Evolutionary conservation across 2,888 invertebrate species (phyloP).

Genomic region (Fragum whitleyi): DNA sequence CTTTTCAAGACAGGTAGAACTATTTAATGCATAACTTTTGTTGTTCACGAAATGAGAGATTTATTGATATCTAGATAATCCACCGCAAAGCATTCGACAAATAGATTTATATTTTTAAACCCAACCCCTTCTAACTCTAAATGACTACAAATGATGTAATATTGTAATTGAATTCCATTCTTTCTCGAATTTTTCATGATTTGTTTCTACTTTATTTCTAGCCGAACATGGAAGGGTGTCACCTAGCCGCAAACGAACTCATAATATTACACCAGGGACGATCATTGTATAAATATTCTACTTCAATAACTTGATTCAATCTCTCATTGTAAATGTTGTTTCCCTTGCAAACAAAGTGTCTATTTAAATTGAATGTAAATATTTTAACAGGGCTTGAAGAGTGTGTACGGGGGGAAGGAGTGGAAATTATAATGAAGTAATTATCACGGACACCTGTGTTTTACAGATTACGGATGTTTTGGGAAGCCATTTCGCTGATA

Average conservation of each 20-base stretch:
- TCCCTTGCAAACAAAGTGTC: slow-evolving; percentile 27
- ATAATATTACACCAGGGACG: background rate
- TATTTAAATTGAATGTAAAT: slow-evolving; percentile 29
- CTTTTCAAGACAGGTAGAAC: no score
- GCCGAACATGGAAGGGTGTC: background rate
- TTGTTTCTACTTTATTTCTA: no score
- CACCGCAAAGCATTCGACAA: no score
- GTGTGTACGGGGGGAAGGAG: slow-evolving; percentile 9
- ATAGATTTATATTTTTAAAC: no score
- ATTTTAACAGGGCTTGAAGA: slow-evolving; percentile 28
- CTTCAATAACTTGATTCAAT: slow-evolving; percentile 21
- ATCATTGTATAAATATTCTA: background rate
- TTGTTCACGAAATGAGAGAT: no score
- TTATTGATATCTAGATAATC: no score
- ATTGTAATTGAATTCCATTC: no score
- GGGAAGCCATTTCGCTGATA: slow-evolving; percentile 2
- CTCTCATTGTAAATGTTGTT: slow-evolving; percentile 23
- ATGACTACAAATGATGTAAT: no score
- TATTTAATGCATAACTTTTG: no score
- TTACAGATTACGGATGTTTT: slow-evolving; percentile 15
- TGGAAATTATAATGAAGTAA: slow-evolving; percentile 29
- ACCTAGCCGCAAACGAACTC: background rate
- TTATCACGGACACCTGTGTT: slow-evolving; percentile 29
- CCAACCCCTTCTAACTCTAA: no score
- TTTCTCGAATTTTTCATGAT: no score